Base-by-base conservation (phyloP, 1,140 invertebrate genomes). In the Calosoma granatense region DNA sequence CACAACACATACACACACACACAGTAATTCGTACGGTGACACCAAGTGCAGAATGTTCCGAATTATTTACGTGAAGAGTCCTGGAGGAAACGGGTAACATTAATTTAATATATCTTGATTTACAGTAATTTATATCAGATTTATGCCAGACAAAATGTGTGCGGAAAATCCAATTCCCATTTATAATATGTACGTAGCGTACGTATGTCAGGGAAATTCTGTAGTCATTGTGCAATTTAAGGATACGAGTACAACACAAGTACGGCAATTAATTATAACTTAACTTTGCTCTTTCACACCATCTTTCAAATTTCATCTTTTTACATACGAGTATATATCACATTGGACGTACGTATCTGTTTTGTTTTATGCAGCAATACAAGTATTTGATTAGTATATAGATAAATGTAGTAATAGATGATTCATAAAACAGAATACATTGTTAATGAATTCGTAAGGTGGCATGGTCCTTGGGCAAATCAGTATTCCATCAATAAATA, bases 221-320 rank as follows among this genome's bases (percentile, higher is more conserved):
- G 20, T 56, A 41, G 36, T 21, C 36, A 56, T 47, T 30, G 39
- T 56, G 26, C 39, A 47, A 56, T 56, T 47, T 20, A 20, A 4
- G 39, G 36, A 51, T n/a, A 21, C 17, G 14, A 19, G 19, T 17
- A 39, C 41, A 55, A 17, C 41, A 47, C 9, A 47, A 47, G 41
- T 47, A 47, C 4, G 41, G 41, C 41, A 47, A 47, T 47, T 47
- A 47, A 47, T 47, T 47, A 47, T 47, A 47, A 47, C 9, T 47
- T 47, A 17, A 47, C 41, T 9, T 17, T 47, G 41, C 17, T 9
- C 15, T 47, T 47, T 47, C 9, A 47, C 41, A 17, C 41, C 17
- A 17, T 47, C 26, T n/a, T n/a, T n/a, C n/a, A n/a, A n/a, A n/a
- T n/a, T n/a, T 30, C 26, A 30, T 30, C 26, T 30, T 30, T 30